phyloP scores from a whole-genome alignment of 2,797 vertebrate genomes.

The Neosilurus hyrtlii region DNA sequence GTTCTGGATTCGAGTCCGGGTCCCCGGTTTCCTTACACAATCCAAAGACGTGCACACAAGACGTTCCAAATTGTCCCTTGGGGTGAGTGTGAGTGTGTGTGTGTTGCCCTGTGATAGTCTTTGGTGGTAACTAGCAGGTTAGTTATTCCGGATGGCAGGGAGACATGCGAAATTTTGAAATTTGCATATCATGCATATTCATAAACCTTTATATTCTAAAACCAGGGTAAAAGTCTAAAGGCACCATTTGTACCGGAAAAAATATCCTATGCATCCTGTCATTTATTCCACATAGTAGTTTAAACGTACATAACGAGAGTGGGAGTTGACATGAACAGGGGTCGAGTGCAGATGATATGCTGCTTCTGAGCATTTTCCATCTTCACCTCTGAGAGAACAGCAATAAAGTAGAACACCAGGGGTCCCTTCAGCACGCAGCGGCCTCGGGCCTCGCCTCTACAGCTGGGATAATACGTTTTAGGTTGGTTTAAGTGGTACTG shows the following conservation, averaged over 20 bases:
- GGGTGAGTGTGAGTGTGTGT: no score
- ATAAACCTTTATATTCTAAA: neutral
- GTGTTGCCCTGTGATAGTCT: no score
- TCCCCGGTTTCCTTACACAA: no score
- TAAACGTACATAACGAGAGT: neutral
- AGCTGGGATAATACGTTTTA: neutral
- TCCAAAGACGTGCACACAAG: no score
- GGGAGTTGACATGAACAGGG: neutral
- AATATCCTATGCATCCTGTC: neutral
- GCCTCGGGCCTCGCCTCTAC: neutral
- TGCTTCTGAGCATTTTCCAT: conserved; percentile 2
- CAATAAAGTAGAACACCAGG: conserved; percentile 25
- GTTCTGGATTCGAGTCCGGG: no score
- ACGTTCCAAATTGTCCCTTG: no score
- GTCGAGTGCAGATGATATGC: neutral
- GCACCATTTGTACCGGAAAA: neutral
- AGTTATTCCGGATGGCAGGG: neutral
- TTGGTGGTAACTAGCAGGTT: neutral
- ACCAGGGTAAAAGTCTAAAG: neutral
- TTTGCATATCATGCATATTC: neutral
- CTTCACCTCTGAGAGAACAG: conserved; percentile 1
- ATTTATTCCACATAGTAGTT: neutral
- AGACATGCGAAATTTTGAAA: neutral
- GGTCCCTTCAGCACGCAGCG: neutral
- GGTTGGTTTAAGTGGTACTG: neutral